Conservation (phyloP, 1,140 invertebrate species). For the Caenorhabditis latens region DNA sequence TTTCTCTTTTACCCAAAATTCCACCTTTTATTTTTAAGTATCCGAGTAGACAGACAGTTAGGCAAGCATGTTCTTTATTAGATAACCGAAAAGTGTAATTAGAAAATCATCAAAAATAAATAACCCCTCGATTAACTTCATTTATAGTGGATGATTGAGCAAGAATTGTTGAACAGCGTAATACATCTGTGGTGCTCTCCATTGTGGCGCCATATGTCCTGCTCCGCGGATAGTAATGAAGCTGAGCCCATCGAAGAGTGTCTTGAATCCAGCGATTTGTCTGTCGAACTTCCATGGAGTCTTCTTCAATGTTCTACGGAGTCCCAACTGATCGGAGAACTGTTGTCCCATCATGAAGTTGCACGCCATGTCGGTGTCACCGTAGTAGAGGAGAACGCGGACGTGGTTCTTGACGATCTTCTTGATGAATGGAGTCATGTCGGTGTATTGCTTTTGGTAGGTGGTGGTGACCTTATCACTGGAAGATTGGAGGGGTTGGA, state of each 20-base stretch:
- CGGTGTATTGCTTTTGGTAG: conserved; percentile 75
- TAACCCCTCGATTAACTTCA: too few species aligned
- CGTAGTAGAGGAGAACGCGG: conserved; percentile 81
- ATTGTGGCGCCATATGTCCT: conserved; percentile 81
- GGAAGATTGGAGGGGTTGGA: too few species aligned
- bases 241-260: conserved; percentile 76
- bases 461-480: conserved; percentile 74
- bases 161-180: conserved; percentile 79
- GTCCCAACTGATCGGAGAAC: conserved; percentile 71
- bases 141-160: conserved; percentile 77
- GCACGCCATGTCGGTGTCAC: conserved; percentile 81
- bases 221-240: conserved; percentile 75
- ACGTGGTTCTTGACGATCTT: conserved; percentile 77
- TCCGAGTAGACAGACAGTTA: too few species aligned
- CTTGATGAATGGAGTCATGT: conserved; percentile 76
- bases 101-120: too few species aligned
- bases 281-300: conserved; percentile 76
- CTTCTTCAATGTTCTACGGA: conserved; percentile 72
- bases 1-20: too few species aligned
- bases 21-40: too few species aligned
- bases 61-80: too few species aligned
- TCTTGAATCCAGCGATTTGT: conserved; percentile 77
- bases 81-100: too few species aligned
- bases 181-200: conserved; percentile 80
- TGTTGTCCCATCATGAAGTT: conserved; percentile 79